Evolutionary conservation across 1,140 invertebrate species (phyloP), one percentile per base, ranked within the genome.

Genomic region (Eueides isabella): DNA sequence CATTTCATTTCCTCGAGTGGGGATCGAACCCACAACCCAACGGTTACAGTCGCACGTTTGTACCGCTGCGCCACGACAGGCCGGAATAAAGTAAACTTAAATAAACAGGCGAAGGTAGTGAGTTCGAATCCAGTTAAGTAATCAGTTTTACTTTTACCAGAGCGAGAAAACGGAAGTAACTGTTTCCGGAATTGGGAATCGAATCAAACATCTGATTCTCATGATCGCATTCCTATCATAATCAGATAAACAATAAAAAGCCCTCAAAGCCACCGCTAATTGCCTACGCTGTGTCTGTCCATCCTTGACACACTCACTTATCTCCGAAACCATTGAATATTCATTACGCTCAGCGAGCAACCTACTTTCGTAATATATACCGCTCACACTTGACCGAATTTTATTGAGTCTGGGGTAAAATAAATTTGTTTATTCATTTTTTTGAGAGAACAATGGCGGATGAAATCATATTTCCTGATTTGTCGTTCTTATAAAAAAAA

Each of bases 261-360:
- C 0, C 19, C 19, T 19, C n/a, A n/a, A 26, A 55, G 19, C 19
- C 48, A 11, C 2, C 19, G 12, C 48, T 55, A 55, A 55, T 55
- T 55, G 48, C n/a, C 61, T 29, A 29, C 61, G 61, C 19, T 16
- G n/a, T 31, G 67, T 70, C 63, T 31, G 62, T 70, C 35, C 55
- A 75, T 71, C 73, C 73, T 75, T 75, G 73, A 69, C 73, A 75
- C 63, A 75, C 67, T 75, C 73, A 67, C 73, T 75, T 75, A 71
- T 75, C 73, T 75, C 68, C 63, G 48, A 67, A 69, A 71, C 73
- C 31, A 71, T 67, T 75, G 68, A 75, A 75, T 75, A 75, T 75
- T 70, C 73, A 75, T 67, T 44, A 66, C 33, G 61, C 48, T 61
- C 30, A 48, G n/a, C 38, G 12, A 69, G 19, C 68, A 69, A 67